Evolutionary conservation across 2,797 vertebrate species (phyloP).

Genomic region (Acanthornis magna): DNA sequence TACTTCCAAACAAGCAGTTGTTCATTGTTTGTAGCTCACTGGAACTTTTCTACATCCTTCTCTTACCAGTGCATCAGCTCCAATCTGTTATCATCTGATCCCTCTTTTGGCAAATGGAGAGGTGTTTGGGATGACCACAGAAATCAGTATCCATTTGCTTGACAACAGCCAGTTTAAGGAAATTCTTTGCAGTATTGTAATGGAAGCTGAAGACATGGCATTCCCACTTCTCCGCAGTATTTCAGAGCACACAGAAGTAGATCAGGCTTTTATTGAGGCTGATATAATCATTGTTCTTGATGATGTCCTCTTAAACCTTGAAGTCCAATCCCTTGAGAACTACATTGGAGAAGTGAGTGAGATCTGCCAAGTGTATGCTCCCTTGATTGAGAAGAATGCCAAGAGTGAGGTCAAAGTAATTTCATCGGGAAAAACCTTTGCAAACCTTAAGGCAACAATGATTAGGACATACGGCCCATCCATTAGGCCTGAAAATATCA

Average conservation of each 20-base stretch:
- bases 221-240: constrained; percentile 77
- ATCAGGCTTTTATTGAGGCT: constrained; percentile 82
- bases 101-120: constrained; percentile 81
- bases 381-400: constrained; percentile 81
- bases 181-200: constrained; percentile 65
- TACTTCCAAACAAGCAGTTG: background rate
- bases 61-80: constrained; percentile 79
- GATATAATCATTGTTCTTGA: constrained; percentile 86
- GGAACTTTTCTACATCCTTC: background rate
- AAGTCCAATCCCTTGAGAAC: constrained; percentile 41
- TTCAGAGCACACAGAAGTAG: constrained; percentile 72
- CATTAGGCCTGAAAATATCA: constrained; percentile 74
- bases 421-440: constrained; percentile 80
- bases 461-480: constrained; percentile 73
- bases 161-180: constrained; percentile 67
- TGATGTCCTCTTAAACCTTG: constrained; percentile 56
- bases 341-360: constrained; percentile 60
- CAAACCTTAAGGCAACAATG: constrained; percentile 83
- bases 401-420: constrained; percentile 79
- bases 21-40: background rate
- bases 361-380: constrained; percentile 79
- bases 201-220: constrained; percentile 81
- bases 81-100: constrained; percentile 79
- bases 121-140: constrained; percentile 74
- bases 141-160: constrained; percentile 85